Evolutionary conservation across 2,797 vertebrate species (phyloP), one percentile per base, ranked within the genome.

Genomic region (Tadarida brasiliensis): DNA sequence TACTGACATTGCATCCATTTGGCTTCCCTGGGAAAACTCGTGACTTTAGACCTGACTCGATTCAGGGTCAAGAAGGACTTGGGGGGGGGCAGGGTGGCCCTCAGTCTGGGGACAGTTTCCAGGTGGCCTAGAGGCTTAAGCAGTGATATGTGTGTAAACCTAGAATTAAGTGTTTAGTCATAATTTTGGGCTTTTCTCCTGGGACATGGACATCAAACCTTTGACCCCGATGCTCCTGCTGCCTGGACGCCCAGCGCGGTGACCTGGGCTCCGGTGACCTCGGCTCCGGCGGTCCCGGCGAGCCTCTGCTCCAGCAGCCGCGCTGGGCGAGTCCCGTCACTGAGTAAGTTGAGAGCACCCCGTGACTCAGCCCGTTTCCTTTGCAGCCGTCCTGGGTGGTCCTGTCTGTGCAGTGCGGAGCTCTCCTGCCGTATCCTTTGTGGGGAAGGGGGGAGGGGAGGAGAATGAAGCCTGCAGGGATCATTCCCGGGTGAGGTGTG

Each of bases 361-460:
- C 90, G 51, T 96, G 28, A 96, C 22, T 35, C 35, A 59, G 7
- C 83, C 63, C 76, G 65, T 65, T 94, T 91, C 80, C 93, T 94
- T 99, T 99, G 51, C 99, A 99, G 99, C 99, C 99, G 11, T 99
- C 99, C 54, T 99, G 99, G 99, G 99, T 99, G 97, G 98, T 98
- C 68, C 98, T 99, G 88, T 99, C 99, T 0, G 99, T 99, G 77
- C 99, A 99, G 91, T 99, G 99, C 99, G 99, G 99, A 98, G 99
- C 99, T 97, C 99, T 99, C 90, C 98, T 99, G 87, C 99, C 99
- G 99, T 99, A 99, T 99, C 99, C 99, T 99, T 99, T 97, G 49
- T 54, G 76, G 65, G 65, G 54, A 15, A 3, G 0, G 22, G 1
- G 20, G 1, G 5, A 5, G 14, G 2, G 33, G 15, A 7, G 14